A percentile compares a stretch with the other conserved stretches of the same genome.
These are phyloP conservation scores for Chrysogorgia sp. DNA, from an alignment of 92 coral and sea anemone species.

Conservation along the genomic window DNA sequence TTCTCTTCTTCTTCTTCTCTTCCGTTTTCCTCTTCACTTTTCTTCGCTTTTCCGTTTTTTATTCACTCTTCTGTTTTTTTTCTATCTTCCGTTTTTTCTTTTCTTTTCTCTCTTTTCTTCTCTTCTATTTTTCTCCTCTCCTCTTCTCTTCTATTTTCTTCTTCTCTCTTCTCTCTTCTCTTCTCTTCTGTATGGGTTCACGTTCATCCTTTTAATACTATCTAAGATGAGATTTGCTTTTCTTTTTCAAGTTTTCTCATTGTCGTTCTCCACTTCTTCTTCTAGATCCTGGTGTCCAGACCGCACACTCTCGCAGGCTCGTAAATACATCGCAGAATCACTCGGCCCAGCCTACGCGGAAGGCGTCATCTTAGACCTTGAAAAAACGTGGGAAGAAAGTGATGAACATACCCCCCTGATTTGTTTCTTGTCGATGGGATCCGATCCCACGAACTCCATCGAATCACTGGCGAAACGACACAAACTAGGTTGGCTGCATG, in stretches of 20 bases:
- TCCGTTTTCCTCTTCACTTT: no score
- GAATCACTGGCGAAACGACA: conserved; percentile 89
- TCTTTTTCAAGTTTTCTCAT: neutral
- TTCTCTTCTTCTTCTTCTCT: no score
- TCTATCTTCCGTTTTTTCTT: no score
- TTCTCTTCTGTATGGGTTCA: neutral
- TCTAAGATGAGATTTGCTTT: no score
- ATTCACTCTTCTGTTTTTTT: no score
- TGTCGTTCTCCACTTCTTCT: neutral
- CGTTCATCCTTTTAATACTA: neutral
- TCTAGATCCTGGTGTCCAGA: conserved; percentile 97
- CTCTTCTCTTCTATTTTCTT: neutral
- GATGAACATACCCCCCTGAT: conserved; percentile 90
- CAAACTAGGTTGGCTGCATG: conserved; percentile 80
- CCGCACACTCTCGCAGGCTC: conserved; percentile 98
- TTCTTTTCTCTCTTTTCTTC: no score
- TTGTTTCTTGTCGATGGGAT: conserved; percentile 97
- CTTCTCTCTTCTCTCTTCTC: neutral
- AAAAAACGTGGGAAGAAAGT: conserved; percentile 96
- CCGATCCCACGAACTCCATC: conserved; percentile 94
- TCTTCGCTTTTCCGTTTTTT: no score
- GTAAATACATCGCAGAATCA: conserved; percentile 92
- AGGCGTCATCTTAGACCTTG: conserved; percentile 91
- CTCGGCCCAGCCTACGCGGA: conserved; percentile 89
- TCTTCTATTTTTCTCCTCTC: no score